These are phyloP conservation scores for Eptesicus fuscus DNA, from an alignment of 2,113 vertebrate genomes.

Conservation along the genomic window DNA sequence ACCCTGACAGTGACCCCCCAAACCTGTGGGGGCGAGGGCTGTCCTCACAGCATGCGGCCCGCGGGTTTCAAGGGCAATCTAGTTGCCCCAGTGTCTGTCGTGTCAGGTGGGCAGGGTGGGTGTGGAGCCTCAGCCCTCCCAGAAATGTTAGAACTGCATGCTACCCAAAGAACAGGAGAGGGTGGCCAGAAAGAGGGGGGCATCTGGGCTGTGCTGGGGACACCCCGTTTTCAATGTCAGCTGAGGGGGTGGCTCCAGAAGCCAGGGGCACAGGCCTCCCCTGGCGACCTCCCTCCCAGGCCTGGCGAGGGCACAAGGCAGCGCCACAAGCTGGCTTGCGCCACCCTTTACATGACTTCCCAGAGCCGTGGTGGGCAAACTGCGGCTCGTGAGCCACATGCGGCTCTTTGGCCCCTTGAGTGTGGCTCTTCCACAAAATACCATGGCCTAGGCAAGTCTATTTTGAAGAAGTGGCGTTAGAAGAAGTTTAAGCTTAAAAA, in stretches of 20 bases:
- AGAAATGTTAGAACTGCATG: conserved; percentile 61
- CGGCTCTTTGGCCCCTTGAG: too few relatives aligned
- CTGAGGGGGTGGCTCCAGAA: background rate
- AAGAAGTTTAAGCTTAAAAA: too few relatives aligned
- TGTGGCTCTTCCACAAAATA: too few relatives aligned
- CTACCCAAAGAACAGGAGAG: conserved; percentile 44
- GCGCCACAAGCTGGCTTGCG: background rate
- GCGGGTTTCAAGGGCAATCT: background rate
- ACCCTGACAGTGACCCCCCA: background rate
- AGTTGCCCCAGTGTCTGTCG: background rate
- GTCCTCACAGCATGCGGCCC: background rate
- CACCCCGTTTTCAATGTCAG: background rate
- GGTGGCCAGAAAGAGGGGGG: background rate
- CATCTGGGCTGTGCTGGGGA: background rate
- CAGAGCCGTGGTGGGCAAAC: background rate
- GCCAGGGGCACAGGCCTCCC: background rate
- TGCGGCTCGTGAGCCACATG: too few relatives aligned
- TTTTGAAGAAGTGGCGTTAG: too few relatives aligned
- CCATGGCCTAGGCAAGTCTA: too few relatives aligned
- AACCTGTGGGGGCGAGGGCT: background rate
- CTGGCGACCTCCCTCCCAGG: background rate
- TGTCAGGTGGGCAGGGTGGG: background rate
- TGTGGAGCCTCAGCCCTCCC: background rate
- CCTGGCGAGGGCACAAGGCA: background rate
- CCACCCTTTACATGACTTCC: background rate